Evolutionary conservation across 2,797 vertebrate species (phyloP).

Genomic region (Sebastes oblongus): DNA sequence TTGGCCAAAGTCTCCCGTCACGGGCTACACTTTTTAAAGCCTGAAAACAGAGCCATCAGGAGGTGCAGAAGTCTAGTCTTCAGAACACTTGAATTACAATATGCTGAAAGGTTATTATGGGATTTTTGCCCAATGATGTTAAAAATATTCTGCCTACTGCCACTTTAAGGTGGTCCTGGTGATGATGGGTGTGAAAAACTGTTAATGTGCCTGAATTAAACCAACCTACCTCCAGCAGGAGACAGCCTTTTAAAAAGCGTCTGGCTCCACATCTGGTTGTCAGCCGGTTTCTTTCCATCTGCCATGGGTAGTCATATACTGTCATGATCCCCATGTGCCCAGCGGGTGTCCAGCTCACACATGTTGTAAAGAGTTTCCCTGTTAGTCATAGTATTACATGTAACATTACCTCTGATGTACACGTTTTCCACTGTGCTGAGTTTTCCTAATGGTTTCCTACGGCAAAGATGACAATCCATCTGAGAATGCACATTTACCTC

Average conservation of each 20-base stretch:
- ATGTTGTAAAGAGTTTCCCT: slow-evolving; percentile 62
- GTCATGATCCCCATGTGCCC: slow-evolving; percentile 49
- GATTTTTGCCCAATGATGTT: no score
- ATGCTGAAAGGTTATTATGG: no score
- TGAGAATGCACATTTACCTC: slow-evolving; percentile 5
- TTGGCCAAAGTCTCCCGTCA: no score
- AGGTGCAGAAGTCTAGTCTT: no score
- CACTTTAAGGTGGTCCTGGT: background rate
- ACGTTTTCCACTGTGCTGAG: slow-evolving; percentile 38
- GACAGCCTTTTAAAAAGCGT: slow-evolving; percentile 15
- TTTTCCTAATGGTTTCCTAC: slow-evolving; percentile 37
- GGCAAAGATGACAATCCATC: slow-evolving; percentile 20
- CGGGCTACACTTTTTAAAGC: no score
- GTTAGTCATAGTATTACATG: slow-evolving; percentile 54
- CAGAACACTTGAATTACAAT: no score
- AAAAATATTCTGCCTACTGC: no score
- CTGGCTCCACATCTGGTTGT: slow-evolving; percentile 67
- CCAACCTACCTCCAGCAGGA: slow-evolving; percentile 16
- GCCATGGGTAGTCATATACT: slow-evolving; percentile 23
- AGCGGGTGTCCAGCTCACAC: slow-evolving; percentile 51
- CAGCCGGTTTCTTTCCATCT: slow-evolving; percentile 56
- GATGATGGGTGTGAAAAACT: slow-evolving; percentile 31
- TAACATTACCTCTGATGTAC: slow-evolving; percentile 55
- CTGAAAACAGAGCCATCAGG: no score
- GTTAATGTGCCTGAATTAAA: slow-evolving; percentile 27